Base-by-base conservation (phyloP, 2,888 invertebrate genomes). In the Penaeus monodon region DNA sequence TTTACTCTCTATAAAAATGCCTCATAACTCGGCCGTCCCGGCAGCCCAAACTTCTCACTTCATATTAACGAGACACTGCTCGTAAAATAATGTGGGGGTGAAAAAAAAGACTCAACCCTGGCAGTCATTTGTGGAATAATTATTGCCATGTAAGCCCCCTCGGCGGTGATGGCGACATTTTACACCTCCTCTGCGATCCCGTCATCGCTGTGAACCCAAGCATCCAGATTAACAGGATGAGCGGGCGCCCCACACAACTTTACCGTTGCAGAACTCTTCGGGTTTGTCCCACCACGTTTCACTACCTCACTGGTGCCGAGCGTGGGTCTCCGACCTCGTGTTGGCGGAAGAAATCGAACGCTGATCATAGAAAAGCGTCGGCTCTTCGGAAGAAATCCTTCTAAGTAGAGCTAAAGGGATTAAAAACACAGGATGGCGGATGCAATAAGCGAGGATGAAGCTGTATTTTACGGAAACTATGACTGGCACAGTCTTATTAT, bases 201-300 rank as follows among this genome's bases (percentile, higher is more conserved):
- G 68, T 77, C 84, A 66, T 78, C 66, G 84, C 78, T 84, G 84
- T 84, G 78, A 84, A 84, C 84, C 68, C 77, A 78, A 84, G 84
- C 78, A 84, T 73, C 77, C 44, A 78, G 84, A 84, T 84, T 84
- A 84, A 65, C 63, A 68, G 63, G 68, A 84, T 77, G 84, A 84
- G 78, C 49, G 33, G 33, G 57, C 77, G 63, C 77, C 76, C 63
- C 79, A 20, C 44, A 44, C 44, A 68, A 44, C 65, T 49, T 27
- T 38, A 29, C 27, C 49, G 77, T 84, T 66, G 57, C 84, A 78
- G 68, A 84, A 78, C 33, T 84, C 84, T 84, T 22, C 84, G 70
- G 27, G 29, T 70, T 27, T n/a, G 29, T 78, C 22, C 57, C 84
- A 63, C 57, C 78, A 12, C n/a, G 57, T 68, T 77, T 77, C 84